These are phyloP conservation scores for Gisinianus flammeolus DNA, from an alignment of 2,888 invertebrate genomes.

Conservation along the genomic window DNA sequence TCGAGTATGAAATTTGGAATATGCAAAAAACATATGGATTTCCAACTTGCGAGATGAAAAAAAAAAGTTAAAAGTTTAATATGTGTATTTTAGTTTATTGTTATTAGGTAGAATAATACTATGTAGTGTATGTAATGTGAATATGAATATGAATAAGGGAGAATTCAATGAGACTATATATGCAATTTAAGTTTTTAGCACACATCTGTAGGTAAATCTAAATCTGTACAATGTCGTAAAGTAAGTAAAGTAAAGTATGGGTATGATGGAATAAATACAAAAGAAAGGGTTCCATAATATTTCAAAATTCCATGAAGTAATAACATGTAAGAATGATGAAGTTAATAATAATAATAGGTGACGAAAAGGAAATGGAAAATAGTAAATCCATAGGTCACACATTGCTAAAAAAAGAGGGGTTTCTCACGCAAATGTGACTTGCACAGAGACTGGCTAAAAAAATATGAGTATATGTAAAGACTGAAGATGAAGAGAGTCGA, in stretches of 20 bases:
- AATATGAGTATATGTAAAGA: not conserved
- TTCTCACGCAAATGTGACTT: slow-evolving; percentile 39
- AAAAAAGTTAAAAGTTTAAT: too few species aligned
- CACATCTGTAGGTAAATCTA: too few species aligned
- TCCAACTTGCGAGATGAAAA: too few species aligned
- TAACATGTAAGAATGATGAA: not conserved
- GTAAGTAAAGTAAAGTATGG: too few species aligned
- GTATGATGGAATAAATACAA: not conserved
- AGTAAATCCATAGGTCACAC: slow-evolving; percentile 40
- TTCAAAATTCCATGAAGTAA: not conserved
- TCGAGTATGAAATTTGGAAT: not conserved
- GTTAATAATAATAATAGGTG: not conserved
- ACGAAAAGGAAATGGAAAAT: slow-evolving; percentile 38
- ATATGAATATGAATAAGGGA: too few species aligned
- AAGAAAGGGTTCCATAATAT: not conserved
- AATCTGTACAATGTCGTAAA: too few species aligned
- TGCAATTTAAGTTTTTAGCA: too few species aligned
- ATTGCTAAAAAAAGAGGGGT: slow-evolving; percentile 10
- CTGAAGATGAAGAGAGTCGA: not conserved
- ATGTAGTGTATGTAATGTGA: too few species aligned
- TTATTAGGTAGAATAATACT: too few species aligned
- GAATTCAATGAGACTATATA: too few species aligned
- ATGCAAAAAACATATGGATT: too few species aligned
- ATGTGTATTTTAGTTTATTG: too few species aligned
- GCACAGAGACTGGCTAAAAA: not conserved